Base-by-base conservation (phyloP, 2,888 invertebrate genomes). In the Patella ulyssiponensis region DNA sequence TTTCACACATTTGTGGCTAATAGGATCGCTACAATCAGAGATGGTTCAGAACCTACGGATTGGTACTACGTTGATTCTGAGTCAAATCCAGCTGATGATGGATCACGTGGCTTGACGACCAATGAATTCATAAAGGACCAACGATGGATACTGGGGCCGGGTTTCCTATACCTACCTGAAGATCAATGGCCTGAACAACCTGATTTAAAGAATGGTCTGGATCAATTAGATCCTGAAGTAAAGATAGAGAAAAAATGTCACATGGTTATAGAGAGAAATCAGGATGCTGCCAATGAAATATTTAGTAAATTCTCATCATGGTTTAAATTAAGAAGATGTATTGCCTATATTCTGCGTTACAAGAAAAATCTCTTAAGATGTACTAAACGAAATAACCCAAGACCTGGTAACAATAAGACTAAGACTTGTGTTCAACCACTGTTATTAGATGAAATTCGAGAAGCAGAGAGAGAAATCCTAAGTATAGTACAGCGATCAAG, bases 1-100 rank as follows among this genome's bases (percentile, higher is more conserved):
- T 75, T 73, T 72, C 75, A 74, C 14, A 71, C 71, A 2, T 74
- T 74, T 27, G 74, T 72, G n/a, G n/a, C n/a, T n/a, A n/a, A n/a
- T n/a, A n/a, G n/a, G n/a, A n/a, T n/a, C n/a, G n/a, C n/a, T n/a
- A 17, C 71, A 3, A 15, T 72, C 71, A n/a, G 15, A 71, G 14
- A n/a, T 74, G 71, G 71, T 4, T 17, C 17, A 23, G 14, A 73
- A 2, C 23, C 73, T n/a, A 9, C 71, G 69, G 15, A 17, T 23
- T 17, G 15, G 20, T 27, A 27, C 27, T 27, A 27, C 27, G 27
- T 27, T 27, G 27, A 27, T 27, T 54, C 54, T 2, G 3, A 69
- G 58, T 20, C 51, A 23, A 23, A 77, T 52, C 77, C 77, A 14
- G 73, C 73, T 15, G 77, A 74, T 64, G 73, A 73, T 56, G 73